These are phyloP conservation scores for Luehdorfia chinensis DNA, from an alignment of 1,140 invertebrate species.

Conservation along the genomic window DNA sequence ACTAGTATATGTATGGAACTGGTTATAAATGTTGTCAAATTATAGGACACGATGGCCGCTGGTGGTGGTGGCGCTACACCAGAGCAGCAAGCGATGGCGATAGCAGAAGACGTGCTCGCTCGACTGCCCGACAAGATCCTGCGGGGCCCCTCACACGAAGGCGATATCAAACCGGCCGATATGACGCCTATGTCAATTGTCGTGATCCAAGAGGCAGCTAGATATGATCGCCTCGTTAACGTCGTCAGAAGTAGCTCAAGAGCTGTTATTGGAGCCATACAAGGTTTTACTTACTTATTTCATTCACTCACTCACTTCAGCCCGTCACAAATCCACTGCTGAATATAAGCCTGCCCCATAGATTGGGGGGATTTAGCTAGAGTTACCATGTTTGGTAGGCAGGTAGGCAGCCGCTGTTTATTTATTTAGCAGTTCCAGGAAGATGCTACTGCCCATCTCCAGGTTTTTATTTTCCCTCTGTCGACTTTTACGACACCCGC, in stretches of 20 bases:
- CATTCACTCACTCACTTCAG: no score
- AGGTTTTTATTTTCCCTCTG: no score
- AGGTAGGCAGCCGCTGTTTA: no score
- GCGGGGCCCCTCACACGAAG: constrained; percentile 81
- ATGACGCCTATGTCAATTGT: constrained; percentile 92
- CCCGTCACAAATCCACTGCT: no score
- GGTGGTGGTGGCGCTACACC: constrained; percentile 76
- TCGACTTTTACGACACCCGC: no score
- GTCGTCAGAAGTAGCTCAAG: constrained; percentile 86
- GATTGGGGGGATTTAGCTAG: no score
- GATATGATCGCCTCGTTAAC: constrained; percentile 89
- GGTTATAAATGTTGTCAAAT: no score
- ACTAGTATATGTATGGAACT: no score
- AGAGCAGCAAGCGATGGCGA: constrained; percentile 84
- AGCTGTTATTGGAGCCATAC: constrained; percentile 92
- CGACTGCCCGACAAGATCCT: constrained; percentile 85
- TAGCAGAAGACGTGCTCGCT: constrained; percentile 83
- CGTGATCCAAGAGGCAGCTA: constrained; percentile 94
- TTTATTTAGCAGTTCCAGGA: no score
- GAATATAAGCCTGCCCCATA: no score
- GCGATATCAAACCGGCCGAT: constrained; percentile 88
- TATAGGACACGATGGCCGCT: constrained; percentile 61
- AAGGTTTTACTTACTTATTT: constrained; percentile 85
- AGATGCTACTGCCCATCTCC: no score
- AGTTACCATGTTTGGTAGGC: no score